phyloP scores from a whole-genome alignment of 2,888 invertebrate genomes.

The Phortica magna region DNA sequence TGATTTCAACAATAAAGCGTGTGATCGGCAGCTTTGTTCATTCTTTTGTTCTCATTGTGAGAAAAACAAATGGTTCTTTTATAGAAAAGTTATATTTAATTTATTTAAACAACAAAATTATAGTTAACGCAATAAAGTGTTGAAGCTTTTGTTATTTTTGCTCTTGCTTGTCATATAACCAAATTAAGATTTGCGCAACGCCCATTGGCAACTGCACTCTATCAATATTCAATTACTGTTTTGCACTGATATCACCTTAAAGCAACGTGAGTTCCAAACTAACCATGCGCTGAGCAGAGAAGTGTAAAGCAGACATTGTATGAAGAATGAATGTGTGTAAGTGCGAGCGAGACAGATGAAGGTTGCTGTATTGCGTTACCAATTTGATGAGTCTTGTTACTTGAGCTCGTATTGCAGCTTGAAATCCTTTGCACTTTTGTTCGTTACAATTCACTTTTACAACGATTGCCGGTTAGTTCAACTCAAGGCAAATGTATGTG shows the following conservation, averaged over 20 bases:
- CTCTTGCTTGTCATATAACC: background rate
- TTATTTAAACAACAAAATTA: background rate
- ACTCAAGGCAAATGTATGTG: background rate
- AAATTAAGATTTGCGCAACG: background rate
- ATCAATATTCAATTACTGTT: background rate
- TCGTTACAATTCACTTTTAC: constrained; percentile 25
- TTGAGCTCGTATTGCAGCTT: background rate
- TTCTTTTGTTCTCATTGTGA: constrained; percentile 4
- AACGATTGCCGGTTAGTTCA: constrained; percentile 11
- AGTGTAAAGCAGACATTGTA: too few relatives aligned
- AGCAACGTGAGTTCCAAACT: too few relatives aligned
- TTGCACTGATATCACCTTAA: too few relatives aligned
- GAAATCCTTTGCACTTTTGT: background rate
- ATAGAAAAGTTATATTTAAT: too few relatives aligned
- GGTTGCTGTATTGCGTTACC: background rate
- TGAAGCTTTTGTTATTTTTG: background rate
- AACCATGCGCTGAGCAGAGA: too few relatives aligned
- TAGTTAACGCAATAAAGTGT: too few relatives aligned
- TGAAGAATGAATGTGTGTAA: background rate
- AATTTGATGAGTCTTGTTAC: background rate
- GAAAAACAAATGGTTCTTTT: too few relatives aligned
- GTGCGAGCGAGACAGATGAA: background rate
- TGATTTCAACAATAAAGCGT: too few relatives aligned
- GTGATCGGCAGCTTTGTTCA: constrained; percentile 2
- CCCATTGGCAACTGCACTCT: background rate